Conservation (phyloP, 2,888 invertebrate species). For the Clistopyga incitator region DNA sequence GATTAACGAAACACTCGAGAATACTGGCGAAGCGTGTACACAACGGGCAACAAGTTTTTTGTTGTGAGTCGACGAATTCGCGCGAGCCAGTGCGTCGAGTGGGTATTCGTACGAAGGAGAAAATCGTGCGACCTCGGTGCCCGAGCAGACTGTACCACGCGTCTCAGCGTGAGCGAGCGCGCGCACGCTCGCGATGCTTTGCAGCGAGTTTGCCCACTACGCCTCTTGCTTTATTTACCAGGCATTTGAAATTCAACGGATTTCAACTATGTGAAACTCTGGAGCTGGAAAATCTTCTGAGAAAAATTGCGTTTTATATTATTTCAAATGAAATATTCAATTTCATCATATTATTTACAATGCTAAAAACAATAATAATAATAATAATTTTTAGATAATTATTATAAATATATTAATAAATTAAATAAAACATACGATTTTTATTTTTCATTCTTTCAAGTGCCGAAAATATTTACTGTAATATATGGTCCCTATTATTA, state of each 20-base stretch:
- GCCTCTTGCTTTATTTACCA: constrained; percentile 77
- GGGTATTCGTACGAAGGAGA: constrained; percentile 47
- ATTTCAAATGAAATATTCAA: constrained; percentile 24
- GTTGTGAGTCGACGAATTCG: constrained; percentile 45
- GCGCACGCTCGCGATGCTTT: constrained; percentile 64
- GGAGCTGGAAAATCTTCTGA: constrained; percentile 41
- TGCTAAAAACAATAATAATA: not conserved
- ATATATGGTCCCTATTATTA: not conserved
- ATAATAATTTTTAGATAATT: not conserved
- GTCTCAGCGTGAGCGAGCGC: constrained; percentile 32
- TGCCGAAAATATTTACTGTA: not conserved
- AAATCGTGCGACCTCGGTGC: constrained; percentile 66
- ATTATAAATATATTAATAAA: not conserved
- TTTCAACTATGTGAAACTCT: constrained; percentile 69
- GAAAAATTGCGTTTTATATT: constrained; percentile 34
- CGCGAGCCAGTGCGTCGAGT: constrained; percentile 15
- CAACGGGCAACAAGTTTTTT: constrained; percentile 57
- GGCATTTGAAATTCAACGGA: constrained; percentile 79
- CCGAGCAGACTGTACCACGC: constrained; percentile 65
- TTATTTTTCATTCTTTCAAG: too few species aligned
- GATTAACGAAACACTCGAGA: constrained; percentile 68
- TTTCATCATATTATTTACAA: not conserved
- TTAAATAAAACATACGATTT: too few species aligned
- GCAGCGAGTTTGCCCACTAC: constrained; percentile 68
- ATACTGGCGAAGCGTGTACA: constrained; percentile 63